A percentile compares a stretch with the other conserved stretches of the same genome.
Conservation (phyloP, 2,113 vertebrate genomes). For the Pelodiscus sinensis region DNA sequence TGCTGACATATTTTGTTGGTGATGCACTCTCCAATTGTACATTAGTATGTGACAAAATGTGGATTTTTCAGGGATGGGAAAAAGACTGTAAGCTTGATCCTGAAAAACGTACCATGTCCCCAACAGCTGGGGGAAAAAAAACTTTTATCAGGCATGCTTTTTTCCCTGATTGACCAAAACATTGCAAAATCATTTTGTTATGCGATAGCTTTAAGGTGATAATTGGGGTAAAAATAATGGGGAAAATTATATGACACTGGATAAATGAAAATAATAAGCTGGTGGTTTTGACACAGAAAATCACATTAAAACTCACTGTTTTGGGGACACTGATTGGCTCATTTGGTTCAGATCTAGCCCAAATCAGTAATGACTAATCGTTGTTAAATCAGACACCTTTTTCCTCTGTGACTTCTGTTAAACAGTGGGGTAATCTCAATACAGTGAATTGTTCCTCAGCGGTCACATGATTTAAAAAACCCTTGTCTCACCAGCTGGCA, state of each 20-base stretch:
- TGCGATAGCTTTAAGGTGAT: neutral
- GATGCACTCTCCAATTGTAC: neutral
- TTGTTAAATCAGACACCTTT: neutral
- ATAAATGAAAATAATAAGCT: neutral
- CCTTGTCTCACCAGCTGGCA: neutral
- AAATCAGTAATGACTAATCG: rapidly evolving
- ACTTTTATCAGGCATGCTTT: neutral
- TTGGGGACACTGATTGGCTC: neutral
- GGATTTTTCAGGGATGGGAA: neutral
- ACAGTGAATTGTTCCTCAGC: neutral
- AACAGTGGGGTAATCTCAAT: neutral
- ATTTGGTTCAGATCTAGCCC: neutral
- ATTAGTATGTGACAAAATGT: rapidly evolving
- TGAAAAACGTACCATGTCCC: neutral
- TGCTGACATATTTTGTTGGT: neutral
- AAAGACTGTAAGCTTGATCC: neutral
- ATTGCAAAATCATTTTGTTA: neutral
- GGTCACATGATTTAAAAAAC: neutral
- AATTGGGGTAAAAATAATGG: neutral
- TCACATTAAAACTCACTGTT: neutral
- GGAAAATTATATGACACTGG: neutral
- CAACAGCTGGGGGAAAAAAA: neutral
- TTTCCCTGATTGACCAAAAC: neutral
- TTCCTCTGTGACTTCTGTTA: neutral
- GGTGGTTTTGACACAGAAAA: neutral